Evolutionary conservation across 2,113 vertebrate genomes (phyloP), one percentile per base, ranked within the genome.

Genomic region (Verasper variegatus): DNA sequence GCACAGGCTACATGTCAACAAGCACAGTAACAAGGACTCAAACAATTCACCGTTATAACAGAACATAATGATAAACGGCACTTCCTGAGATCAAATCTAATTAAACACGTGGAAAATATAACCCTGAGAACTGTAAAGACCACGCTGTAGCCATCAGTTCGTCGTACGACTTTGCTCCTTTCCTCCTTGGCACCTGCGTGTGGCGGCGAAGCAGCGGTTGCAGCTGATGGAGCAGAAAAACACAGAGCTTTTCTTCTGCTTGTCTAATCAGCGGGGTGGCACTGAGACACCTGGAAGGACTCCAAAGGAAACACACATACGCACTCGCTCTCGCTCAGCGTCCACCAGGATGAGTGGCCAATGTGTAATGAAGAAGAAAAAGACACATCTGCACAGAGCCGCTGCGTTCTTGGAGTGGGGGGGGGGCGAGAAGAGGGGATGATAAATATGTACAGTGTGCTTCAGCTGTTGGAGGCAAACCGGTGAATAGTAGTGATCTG

Each of bases 181-280:
- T 17, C n/a, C 49, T 80, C 73, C 75, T 72, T 81, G 83, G 77
- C 88, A 87, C 86, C 83, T 75, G 96, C 95, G 89, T 90, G 82
- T 92, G 93, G 92, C 74, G 90, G 92, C 80, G 92, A 78, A 91
- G 90, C 92, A 92, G 93, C 93, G 92, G 92, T 95, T 92, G 89
- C 72, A 87, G 79, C 92, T 90, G 82, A 89, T 85, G 89, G 91
- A 89, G 93, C 94, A 95, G 95, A 97, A 97, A 96, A 96, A 94
- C 93, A 94, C 93, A 18, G 72, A 93, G 93, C 91, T 95, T 96
- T 94, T 93, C 95, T 92, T 92, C 91, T 94, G 92, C 90, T 93
- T 93, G 89, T 93, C 89, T 94, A 93, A 94, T 92, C 83, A 84
- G 75, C 74, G 23, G n/a, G 82, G 82, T 77, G 71, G 84, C 89